Evolutionary conservation across 2,113 vertebrate genomes (phyloP).

Genomic region (Larimichthys crocea): DNA sequence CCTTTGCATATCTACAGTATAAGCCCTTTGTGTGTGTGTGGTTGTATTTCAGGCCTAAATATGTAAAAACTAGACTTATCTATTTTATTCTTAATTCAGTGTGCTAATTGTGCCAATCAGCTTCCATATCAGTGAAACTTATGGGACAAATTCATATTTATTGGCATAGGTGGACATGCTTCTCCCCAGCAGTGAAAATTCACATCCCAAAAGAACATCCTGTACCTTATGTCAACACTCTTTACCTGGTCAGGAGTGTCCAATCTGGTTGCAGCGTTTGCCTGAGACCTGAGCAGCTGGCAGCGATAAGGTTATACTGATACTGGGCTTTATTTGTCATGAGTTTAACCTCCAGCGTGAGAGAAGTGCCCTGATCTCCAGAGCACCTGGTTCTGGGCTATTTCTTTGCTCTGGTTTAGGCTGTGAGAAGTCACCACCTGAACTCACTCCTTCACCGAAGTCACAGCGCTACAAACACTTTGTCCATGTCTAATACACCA

Average conservation of each 20-base stretch:
- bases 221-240: not conserved
- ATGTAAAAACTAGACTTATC: too few relatives aligned
- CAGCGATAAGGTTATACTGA: conserved; percentile 60
- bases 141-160: not conserved
- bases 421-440: conserved; percentile 56
- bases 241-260: conserved; percentile 39
- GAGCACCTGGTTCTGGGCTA: conserved; percentile 36
- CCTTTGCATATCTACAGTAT: too few relatives aligned
- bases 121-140: not conserved
- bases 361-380: conserved; percentile 1
- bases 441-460: conserved; percentile 8
- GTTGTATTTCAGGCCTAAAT: too few relatives aligned
- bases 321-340: conserved; percentile 49
- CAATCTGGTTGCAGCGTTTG: not conserved
- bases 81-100: too few relatives aligned
- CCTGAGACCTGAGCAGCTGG: conserved; percentile 72
- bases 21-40: too few relatives aligned
- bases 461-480: not conserved
- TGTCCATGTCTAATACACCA: conserved; percentile 27
- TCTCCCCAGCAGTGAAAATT: conserved; percentile 1
- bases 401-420: conserved; percentile 30
- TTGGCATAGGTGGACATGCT: not conserved
- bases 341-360: conserved; percentile 34
- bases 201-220: conserved; percentile 28
- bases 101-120: not conserved